A percentile compares a stretch with the other conserved stretches of the same genome.
These are phyloP conservation scores for Lontra canadensis DNA, from an alignment of 2,113 vertebrate genomes.

Conservation along the genomic window DNA sequence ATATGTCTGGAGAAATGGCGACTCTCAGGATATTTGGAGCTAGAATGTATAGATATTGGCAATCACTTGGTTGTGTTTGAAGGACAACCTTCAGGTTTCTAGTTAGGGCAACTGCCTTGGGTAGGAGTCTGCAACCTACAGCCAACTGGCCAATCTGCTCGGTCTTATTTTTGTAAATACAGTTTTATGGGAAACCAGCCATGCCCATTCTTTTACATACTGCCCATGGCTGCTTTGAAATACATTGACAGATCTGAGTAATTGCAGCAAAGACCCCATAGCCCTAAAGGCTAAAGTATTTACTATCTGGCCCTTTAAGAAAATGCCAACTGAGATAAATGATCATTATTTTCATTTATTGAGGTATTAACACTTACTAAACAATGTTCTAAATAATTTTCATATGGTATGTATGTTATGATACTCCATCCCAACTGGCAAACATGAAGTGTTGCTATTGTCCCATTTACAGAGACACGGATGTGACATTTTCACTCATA, in stretches of 20 bases:
- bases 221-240: background rate
- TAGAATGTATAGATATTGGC: background rate
- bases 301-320: background rate
- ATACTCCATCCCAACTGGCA: background rate
- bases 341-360: background rate
- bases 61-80: background rate
- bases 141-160: background rate
- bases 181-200: background rate
- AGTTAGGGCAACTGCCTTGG: background rate
- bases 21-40: background rate
- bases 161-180: background rate
- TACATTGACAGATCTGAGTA: background rate
- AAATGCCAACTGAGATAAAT: background rate
- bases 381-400: background rate
- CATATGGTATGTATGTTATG: background rate
- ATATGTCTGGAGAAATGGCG: background rate
- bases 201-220: background rate
- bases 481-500: background rate
- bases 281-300: background rate
- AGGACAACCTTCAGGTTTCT: background rate
- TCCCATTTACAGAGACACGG: background rate
- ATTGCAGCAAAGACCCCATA: background rate
- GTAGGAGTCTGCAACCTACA: background rate
- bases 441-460: background rate
- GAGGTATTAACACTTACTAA: background rate